Percentiles rank a stretch among this genome's conserved stretches.
Evolutionary conservation across 1,140 invertebrate genomes (phyloP).

Genomic region (Drosophila punjabiensis): DNA sequence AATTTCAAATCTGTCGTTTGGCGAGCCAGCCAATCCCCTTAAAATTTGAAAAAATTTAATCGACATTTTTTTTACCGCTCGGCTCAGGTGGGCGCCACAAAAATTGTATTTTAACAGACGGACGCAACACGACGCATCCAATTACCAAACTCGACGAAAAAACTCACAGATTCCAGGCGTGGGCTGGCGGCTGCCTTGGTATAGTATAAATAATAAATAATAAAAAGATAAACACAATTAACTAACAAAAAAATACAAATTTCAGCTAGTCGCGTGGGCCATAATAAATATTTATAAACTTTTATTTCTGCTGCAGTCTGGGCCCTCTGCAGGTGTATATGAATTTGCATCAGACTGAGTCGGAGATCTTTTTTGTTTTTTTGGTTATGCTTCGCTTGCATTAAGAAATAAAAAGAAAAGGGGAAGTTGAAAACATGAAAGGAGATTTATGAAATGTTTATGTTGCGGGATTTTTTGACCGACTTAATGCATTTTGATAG

Average conservation of each 20-base stretch:
- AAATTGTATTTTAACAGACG: slow-evolving; percentile 33
- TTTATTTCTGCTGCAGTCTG: slow-evolving; percentile 22
- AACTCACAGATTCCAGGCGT: slow-evolving; percentile 44
- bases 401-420: slow-evolving; percentile 26
- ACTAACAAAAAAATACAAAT: slow-evolving; percentile 57
- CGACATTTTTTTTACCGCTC: slow-evolving; percentile 34
- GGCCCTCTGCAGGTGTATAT: slow-evolving; percentile 60
- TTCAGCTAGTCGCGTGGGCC: slow-evolving; percentile 60
- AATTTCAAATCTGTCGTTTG: slow-evolving; percentile 55
- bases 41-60: slow-evolving; percentile 27
- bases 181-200: slow-evolving; percentile 45
- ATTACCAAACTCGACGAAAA: slow-evolving; percentile 62
- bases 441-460: slow-evolving; percentile 61
- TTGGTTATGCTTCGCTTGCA: slow-evolving; percentile 60
- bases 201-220: slow-evolving; percentile 53
- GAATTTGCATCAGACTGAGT: slow-evolving; percentile 58
- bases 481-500: slow-evolving; percentile 51
- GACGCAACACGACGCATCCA: slow-evolving; percentile 67
- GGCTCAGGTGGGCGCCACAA: slow-evolving; percentile 62
- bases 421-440: slow-evolving; percentile 37
- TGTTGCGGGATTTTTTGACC: slow-evolving; percentile 52
- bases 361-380: slow-evolving; percentile 28
- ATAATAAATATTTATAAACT: slow-evolving; percentile 74
- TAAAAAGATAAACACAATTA: slow-evolving; percentile 48
- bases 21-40: slow-evolving; percentile 62